These are phyloP conservation scores for Cephonodes hylas DNA, from an alignment of 2,888 invertebrate species.

Conservation along the genomic window DNA sequence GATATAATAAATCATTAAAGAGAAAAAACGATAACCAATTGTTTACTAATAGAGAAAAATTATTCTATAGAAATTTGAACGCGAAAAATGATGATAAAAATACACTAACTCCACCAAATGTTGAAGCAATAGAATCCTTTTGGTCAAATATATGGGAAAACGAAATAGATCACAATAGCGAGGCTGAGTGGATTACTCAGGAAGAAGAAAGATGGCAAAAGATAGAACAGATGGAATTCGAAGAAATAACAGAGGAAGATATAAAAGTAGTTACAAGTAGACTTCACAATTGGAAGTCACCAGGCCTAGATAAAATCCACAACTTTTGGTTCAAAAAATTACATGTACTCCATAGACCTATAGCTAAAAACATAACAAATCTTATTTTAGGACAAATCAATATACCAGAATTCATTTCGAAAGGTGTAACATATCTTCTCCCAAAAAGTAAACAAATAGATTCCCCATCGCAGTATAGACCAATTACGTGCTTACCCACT, in stretches of 20 bases:
- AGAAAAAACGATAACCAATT: constrained; percentile 5
- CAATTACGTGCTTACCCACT: not conserved
- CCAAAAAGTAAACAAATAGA: constrained; percentile 16
- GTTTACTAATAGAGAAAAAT: constrained; percentile 6
- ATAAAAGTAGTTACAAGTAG: not conserved
- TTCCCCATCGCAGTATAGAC: constrained; percentile 19
- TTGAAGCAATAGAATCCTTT: not conserved
- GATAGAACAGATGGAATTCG: constrained; percentile 9
- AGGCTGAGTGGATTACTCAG: not conserved
- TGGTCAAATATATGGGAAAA: not conserved
- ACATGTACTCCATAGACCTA: not conserved
- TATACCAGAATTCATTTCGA: constrained; percentile 20
- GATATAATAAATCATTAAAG: constrained; percentile 14
- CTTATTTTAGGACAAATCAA: constrained; percentile 11
- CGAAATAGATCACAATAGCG: not conserved
- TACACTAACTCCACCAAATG: too few species aligned
- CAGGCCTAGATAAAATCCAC: not conserved
- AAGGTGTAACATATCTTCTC: constrained; percentile 25
- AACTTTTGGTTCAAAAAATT: not conserved
- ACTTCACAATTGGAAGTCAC: constrained; percentile 11
- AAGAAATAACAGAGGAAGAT: too few species aligned
- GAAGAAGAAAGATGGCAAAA: not conserved
- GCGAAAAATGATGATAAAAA: too few species aligned
- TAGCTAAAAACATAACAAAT: constrained; percentile 13
- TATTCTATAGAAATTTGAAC: too few species aligned